Base-by-base conservation (phyloP, 2,888 invertebrate species). In the Actias luna region DNA sequence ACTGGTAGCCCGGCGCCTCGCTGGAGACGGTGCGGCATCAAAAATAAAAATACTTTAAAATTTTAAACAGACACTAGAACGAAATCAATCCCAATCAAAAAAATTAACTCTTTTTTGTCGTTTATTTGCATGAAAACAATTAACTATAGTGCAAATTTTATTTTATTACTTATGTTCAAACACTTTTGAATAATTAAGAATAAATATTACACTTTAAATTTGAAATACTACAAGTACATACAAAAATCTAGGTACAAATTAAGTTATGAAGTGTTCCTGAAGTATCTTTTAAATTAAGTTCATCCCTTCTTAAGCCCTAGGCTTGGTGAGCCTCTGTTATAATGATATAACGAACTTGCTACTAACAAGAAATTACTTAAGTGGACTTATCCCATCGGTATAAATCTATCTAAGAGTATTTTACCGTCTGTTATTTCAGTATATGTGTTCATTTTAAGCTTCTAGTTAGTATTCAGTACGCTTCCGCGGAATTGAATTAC, bases 1-100 rank as follows among this genome's bases (percentile, higher is more conserved):
- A 76, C 85, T 80, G 85, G 83, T 81, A 77, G 80, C 79, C 76
- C 78, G 78, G 76, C 73, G 76, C 76, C 78, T 75, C 72, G 76
- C 76, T 67, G 82, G 79, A 80, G 79, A 77, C 71, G 76, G 68
- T 72, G 71, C 69, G 64, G 69, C 64, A 73, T 67, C 74, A 73
- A 71, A 74, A 76, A 39, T n/a, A n/a, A 82, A 84, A 85, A 85
- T 79, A 74, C 77, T 69, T 73, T 74, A 64, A 70, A 73, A 70
- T 55, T 55, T 55, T 55, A 55, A 73, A 73, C 57, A 61, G 57
- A 57, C 39, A 57, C 42, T 16, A 58, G 27, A 29, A 58, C 39
- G 39, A 58, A 55, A 62, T 39, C 3, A 42, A 29, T n/a, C 29
- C 16, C 10, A 22, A 46, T 10, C 0, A 22, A 42, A 42, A 18